These are phyloP conservation scores for Myotis yumanensis DNA, from an alignment of 2,113 vertebrate genomes.

Conservation along the genomic window DNA sequence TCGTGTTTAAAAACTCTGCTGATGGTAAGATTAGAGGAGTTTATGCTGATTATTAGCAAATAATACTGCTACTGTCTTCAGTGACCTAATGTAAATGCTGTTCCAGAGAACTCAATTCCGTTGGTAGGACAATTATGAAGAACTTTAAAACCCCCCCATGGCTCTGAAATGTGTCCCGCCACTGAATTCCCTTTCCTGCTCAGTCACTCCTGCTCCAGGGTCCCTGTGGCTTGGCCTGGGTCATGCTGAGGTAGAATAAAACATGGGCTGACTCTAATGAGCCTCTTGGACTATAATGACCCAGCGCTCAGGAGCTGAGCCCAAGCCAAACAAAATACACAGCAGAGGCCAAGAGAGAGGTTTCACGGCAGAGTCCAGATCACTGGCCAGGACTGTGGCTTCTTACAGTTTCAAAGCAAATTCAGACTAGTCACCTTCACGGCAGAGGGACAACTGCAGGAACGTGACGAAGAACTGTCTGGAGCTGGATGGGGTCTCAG, in stretches of 20 bases:
- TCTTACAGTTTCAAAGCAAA: constrained; percentile 29
- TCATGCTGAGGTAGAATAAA: neutral
- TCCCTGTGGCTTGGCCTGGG: constrained; percentile 51
- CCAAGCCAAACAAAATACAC: constrained; percentile 34
- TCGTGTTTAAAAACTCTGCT: neutral
- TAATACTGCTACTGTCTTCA: neutral
- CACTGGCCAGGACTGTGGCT: neutral
- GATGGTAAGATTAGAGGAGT: neutral
- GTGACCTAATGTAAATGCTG: neutral
- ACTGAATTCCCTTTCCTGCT: constrained; percentile 2
- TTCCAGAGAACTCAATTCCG: neutral
- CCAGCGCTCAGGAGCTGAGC: neutral
- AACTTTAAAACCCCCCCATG: neutral
- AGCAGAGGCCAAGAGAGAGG: neutral
- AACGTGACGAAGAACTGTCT: neutral
- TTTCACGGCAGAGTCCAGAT: neutral
- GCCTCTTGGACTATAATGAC: neutral
- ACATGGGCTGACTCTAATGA: neutral
- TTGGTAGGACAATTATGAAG: neutral
- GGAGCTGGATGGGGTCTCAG: neutral
- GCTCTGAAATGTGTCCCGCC: constrained; percentile 11
- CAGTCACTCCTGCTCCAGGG: neutral
- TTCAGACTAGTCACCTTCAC: neutral
- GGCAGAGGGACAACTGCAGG: neutral
- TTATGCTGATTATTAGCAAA: neutral